These are phyloP conservation scores for Cranoglanis bouderius DNA, from an alignment of 2,113 vertebrate species.

Conservation along the genomic window DNA sequence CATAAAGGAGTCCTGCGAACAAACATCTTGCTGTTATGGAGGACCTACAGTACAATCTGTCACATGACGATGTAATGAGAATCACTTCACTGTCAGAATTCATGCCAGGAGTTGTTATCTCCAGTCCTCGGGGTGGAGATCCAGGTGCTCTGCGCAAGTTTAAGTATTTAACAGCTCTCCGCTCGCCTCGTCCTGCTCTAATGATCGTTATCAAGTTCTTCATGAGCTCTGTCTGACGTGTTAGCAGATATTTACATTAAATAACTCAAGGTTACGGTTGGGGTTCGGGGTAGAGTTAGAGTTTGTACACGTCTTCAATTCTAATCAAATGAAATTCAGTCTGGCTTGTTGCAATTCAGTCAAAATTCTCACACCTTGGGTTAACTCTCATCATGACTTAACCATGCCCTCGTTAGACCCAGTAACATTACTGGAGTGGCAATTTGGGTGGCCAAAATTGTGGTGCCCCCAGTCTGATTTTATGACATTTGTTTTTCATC, in stretches of 20 bases:
- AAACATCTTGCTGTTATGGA: not conserved
- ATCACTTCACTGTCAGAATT: not conserved
- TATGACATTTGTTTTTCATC: not conserved
- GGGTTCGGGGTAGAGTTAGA: not conserved
- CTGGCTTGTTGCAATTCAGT: not conserved
- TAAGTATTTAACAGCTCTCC: not conserved
- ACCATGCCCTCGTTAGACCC: not conserved
- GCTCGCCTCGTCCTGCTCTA: not conserved
- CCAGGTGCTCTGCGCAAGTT: not conserved
- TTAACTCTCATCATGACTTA: not conserved
- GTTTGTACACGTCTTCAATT: not conserved
- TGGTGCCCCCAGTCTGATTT: no score
- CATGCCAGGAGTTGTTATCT: not conserved
- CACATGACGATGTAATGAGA: not conserved
- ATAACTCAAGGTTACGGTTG: not conserved
- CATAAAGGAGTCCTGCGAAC: not conserved
- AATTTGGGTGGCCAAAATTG: no score
- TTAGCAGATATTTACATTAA: not conserved
- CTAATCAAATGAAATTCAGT: not conserved
- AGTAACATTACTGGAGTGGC: not conserved
- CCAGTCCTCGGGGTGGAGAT: not conserved
- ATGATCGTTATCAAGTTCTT: not conserved
- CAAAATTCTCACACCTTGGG: no score
- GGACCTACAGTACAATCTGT: not conserved
- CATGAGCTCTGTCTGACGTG: not conserved